Base-by-base conservation (phyloP, 2,113 vertebrate species). In the Erythrocercus mccallii region DNA sequence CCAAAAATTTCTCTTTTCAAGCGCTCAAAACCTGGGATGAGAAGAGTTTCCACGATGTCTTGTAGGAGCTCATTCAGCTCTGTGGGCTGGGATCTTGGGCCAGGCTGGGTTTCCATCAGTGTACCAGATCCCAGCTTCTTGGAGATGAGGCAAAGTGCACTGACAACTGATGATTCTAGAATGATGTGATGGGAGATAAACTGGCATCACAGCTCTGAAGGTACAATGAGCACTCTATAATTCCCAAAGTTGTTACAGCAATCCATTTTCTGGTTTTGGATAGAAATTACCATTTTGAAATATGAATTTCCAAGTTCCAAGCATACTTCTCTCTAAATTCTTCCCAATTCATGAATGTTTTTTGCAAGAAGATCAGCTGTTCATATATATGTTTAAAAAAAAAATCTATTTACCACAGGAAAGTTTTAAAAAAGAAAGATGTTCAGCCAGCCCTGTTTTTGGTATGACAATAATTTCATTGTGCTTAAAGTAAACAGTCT, bases 161-260 rank as follows among this genome's bases (percentile, higher is more conserved):
- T 68, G 28, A 30, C 24, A 87, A 9, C 21, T 47, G 50, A 10
- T 53, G 28, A 65, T 69, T 86, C 50, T 35, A 18, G 28, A 87
- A 77, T 15, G 7, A n/a, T 15, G 12, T 6, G 10, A 48, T n/a
- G 50, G 66, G 28, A 87, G 10, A 83, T 17, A 81, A 90, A 50
- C 7, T 27, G 47, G 20, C 0, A 4, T 20, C 56, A 44, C 20
- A 84, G 37, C 11, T 79, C 38, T 1, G 0, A 58, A 28, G 35
- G 23, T 23, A 61, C 0, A 0, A 31, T 21, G 22, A 91, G 23
- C 42, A 47, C 10, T 24, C 24, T 56, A 0, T 35, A 45, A 65
- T 81, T 84, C n/a, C 48, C 48, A 14, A 86, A 91, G 61, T 48
- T 6, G 24, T 60, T 60, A 51, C 5, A 53, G 6, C 15, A 76